Percentiles rank a stretch among this genome's conserved stretches.
phyloP scores from a whole-genome alignment of 2,113 vertebrate species.

The Seriola rivoliana region DNA sequence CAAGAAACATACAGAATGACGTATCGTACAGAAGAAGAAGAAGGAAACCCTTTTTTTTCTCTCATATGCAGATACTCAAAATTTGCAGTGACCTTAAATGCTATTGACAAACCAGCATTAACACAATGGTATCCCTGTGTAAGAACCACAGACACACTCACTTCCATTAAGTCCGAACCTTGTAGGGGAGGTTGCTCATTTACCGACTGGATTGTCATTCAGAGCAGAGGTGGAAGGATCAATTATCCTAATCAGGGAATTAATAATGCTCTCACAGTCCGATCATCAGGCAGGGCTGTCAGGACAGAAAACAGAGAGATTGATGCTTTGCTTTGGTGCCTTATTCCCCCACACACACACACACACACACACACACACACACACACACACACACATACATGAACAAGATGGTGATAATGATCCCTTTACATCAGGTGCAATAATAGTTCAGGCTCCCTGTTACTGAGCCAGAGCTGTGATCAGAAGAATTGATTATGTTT shows the following conservation, averaged over 20 bases:
- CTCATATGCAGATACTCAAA: not conserved
- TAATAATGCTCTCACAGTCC: constrained; percentile 47
- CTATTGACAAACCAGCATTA: constrained; percentile 4
- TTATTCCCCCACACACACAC: not conserved
- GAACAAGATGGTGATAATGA: constrained; percentile 9
- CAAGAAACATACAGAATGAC: not conserved
- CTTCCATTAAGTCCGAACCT: not conserved
- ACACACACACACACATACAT: not conserved
- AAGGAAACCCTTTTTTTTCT: not conserved
- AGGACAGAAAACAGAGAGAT: not conserved
- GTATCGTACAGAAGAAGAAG: not conserved
- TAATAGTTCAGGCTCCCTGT: constrained; percentile 13
- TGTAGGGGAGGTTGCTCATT: constrained; percentile 38
- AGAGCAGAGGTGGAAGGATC: constrained; percentile 22
- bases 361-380: not conserved
- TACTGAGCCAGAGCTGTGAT: constrained; percentile 27
- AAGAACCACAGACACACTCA: not conserved
- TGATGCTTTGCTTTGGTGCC: constrained; percentile 5
- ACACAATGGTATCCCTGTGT: not conserved
- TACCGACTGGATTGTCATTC: constrained; percentile 48
- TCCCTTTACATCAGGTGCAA: constrained; percentile 30
- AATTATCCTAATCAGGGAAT: constrained; percentile 60
- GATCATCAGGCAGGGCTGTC: constrained; percentile 17
- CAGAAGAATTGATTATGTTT: not conserved
- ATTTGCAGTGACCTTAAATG: not conserved